A percentile compares a stretch with the other conserved stretches of the same genome.
Conservation (phyloP, 2,888 invertebrate species). For the Tuberolachnus salignus region DNA sequence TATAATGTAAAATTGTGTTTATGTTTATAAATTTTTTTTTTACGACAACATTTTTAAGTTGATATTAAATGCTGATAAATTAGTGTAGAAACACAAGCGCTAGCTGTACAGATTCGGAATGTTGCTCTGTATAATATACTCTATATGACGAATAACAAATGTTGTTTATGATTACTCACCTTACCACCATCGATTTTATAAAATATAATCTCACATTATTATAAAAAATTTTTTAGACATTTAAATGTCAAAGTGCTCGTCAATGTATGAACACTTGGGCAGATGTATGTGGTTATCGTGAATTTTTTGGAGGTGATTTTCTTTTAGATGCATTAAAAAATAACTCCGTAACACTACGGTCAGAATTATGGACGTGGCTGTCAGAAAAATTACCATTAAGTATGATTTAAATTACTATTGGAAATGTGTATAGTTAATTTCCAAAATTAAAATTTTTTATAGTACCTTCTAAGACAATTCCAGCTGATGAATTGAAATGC, state of each 20-base stretch:
- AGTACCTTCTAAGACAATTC: constrained; percentile 71
- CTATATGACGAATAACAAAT: no score
- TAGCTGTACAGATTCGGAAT: no score
- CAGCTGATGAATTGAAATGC: constrained; percentile 79
- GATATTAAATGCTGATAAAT: no score
- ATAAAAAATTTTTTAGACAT: constrained; percentile 60
- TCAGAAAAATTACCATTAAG: constrained; percentile 78
- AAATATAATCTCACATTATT: not conserved
- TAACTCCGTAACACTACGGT: constrained; percentile 82
- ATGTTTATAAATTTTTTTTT: no score
- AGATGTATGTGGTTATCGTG: constrained; percentile 79
- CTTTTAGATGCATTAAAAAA: constrained; percentile 82
- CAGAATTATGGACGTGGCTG: constrained; percentile 85
- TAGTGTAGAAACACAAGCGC: no score
- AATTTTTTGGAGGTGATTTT: constrained; percentile 88
- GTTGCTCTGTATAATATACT: no score
- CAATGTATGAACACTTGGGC: constrained; percentile 86
- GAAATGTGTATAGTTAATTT: not conserved
- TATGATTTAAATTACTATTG: constrained; percentile 61
- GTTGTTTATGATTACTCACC: no score
- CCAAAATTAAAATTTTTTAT: not conserved
- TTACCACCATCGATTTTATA: no score
- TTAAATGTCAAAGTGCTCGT: constrained; percentile 55
- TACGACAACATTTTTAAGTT: no score
- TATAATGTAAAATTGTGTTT: no score